Evolutionary conservation across 2,888 invertebrate genomes (phyloP), one percentile per base, ranked within the genome.

Genomic region (Macrosoma leucophasiata): DNA sequence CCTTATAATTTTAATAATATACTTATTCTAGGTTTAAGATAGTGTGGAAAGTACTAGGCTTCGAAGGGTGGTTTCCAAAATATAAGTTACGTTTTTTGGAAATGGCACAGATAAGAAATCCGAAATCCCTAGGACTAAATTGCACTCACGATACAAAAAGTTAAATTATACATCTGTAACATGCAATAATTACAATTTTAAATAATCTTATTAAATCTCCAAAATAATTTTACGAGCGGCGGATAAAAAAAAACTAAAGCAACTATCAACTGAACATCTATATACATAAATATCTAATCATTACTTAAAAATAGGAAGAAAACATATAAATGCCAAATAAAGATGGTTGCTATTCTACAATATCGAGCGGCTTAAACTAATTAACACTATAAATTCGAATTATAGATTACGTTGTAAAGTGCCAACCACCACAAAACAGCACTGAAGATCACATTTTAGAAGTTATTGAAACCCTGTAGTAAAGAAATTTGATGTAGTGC

Each of bases 81-180:
- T 39, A 39, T 24, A 10, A 28, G 20, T 42, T 24, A 49, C 46
- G 56, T 51, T 44, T 52, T 45, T 39, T 50, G 58, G 57, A 61
- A 57, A 76, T 78, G 78, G 78, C 79, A 77, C 75, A 62, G 66
- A 52, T 62, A 51, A 58, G 30, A 38, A 29, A 41, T 41, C 30
- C 4, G 13, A 41, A 43, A 45, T 39, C 48, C 40, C 42, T 43
- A 62, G 43, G 56, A 54, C 62, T 62, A 69, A 65, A 71, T 74
- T 74, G 67, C 69, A 74, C 69, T 59, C 47, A 48, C 48, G 55
- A 8, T 33, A 11, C 18, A 33, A 36, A 37, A 40, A 40, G 39
- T 41, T 44, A 36, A 39, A 46, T 47, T 35, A 48, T 53, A 52
- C 50, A 46, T n/a, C n/a, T n/a, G n/a, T n/a, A n/a, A n/a, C n/a